Base-by-base conservation (phyloP, 2,888 invertebrate genomes). In the Phanerotoma sp. region DNA sequence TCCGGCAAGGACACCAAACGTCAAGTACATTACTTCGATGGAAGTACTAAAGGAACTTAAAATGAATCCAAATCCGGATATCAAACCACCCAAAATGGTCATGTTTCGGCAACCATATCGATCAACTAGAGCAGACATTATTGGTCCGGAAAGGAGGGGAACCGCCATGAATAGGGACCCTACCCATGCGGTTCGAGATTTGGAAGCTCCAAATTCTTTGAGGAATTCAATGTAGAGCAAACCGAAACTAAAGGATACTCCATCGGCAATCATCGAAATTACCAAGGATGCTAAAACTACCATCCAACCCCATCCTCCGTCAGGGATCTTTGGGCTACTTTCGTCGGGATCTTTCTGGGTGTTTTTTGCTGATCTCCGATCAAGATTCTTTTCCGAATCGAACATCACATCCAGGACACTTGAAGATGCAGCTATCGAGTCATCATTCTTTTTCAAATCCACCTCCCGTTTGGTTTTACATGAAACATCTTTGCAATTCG, bases 161-260 rank as follows among this genome's bases (percentile, higher is more conserved):
- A 96, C 89, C 1, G 93, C 89, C 77, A 94, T 88, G 70, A 96
- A 93, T 13, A 96, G 77, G 48, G 93, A 91, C 2, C 93, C 93
- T 57, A 95, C 90, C 89, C 92, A 90, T 2, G 95, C 89, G 0
- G 96, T 95, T 41, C 87, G 89, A 5, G 91, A 86, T 67, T 91
- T 91, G 37, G 88, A 88, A 25, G 89, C 88, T 52, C 83, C 79
- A 73, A 94, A 96, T 69, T 91, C 88, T 42, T 86, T 81, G 41
- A 92, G 79, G 67, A 96, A 87, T 68, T 93, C 88, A 1, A 90
- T 87, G 71, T 90, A 93, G 7, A 96, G 81, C 15, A 96, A 80
- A 0, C 96, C 97, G 74, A 96, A 96, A 1, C 93, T 93, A 75
- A 96, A 94, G 47, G 93, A 92, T 53, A 96, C 86, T 0, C 96